phyloP scores from a whole-genome alignment of 1,140 invertebrate genomes.

The Ylistrum balloti region DNA sequence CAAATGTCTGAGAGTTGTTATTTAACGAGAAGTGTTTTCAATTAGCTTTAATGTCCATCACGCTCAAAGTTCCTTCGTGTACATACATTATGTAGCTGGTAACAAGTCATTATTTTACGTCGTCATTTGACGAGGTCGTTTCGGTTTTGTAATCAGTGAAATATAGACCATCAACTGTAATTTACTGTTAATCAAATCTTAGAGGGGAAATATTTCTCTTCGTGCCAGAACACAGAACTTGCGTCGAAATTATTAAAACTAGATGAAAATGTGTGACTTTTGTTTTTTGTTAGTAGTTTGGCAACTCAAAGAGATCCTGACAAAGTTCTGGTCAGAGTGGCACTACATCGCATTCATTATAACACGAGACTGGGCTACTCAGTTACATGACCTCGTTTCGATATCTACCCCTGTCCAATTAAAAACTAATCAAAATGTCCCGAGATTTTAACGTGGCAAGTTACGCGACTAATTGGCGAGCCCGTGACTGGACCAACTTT shows the following conservation, averaged over 20 bases:
- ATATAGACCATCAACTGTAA: neutral
- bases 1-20: neutral
- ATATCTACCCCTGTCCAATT: neutral
- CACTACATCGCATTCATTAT: too few relatives aligned
- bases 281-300: too few relatives aligned
- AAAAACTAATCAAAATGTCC: neutral
- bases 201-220: neutral
- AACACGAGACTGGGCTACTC: neutral
- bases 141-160: neutral
- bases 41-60: conserved; percentile 39
- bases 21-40: conserved; percentile 20
- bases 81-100: neutral
- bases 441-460: neutral
- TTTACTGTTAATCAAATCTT: neutral
- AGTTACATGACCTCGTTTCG: neutral
- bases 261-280: too few relatives aligned
- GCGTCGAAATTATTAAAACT: too few relatives aligned
- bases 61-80: neutral
- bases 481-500: neutral
- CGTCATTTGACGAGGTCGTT: neutral
- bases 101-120: neutral
- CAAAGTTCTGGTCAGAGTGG: neutral
- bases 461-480: neutral
- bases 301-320: too few relatives aligned
- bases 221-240: too few relatives aligned